Evolutionary conservation across 2,113 vertebrate species (phyloP), one percentile per base, ranked within the genome.

Genomic region (Brachyistius frenatus): DNA sequence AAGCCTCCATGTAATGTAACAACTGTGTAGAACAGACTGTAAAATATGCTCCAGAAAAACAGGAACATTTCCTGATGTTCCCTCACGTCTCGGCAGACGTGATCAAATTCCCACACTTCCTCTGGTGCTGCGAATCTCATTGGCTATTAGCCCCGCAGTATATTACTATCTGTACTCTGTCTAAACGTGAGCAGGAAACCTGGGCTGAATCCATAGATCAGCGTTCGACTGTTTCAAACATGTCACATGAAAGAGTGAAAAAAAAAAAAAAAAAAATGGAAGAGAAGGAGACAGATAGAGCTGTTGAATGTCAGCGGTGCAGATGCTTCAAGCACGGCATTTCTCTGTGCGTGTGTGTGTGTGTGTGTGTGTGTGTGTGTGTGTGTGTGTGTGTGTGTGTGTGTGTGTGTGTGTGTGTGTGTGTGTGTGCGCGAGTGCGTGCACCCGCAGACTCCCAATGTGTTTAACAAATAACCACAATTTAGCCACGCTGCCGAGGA

Each of bases 391-490:
- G 41, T 73, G 66, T 62, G 56, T 66, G 71, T 77, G 67, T 72
- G 81, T 77, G 41, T 82, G 69, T 78, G 55, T 64, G 67, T 70
- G 78, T 57, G 68, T 69, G 72, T 23, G 55, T 66, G 79, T 47
- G 35, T 53, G 49, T 36, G 35, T 50, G 69, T 31, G 33, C 41
- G 49, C 3, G 16, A 35, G 74, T 7, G 67, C 53, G 47, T 46
- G 81, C 92, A 84, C 94, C 94, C 95, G 96, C 95, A 96, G 96
- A 97, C 95, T 96, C 95, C 78, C 94, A 95, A 96, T 95, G 95
- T 94, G 95, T 97, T 97, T 96, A 97, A 97, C 97, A 97, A 98
- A 98, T 96, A 98, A 97, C 90, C 84, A 94, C 96, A 96, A 97
- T 98, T 97, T 97, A 96, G 95, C 95, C 90, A 87, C 93, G 96